Conservation (phyloP, 1,140 invertebrate genomes). For the Drosophila nigrodunni region DNA sequence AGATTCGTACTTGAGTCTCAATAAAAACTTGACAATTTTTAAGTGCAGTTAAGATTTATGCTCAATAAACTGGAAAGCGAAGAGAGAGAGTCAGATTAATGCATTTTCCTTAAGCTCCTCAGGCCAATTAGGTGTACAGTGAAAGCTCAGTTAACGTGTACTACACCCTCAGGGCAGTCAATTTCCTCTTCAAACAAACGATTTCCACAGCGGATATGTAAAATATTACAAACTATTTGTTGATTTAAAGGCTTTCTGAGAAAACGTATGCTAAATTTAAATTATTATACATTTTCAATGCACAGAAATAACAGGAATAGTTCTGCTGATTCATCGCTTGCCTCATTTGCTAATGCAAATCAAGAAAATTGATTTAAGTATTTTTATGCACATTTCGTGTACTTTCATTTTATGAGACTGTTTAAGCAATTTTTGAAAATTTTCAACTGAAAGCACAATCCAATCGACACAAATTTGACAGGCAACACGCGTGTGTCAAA, state of each 20-base stretch:
- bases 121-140: background rate
- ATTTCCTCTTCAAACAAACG: background rate
- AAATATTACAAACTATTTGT: background rate
- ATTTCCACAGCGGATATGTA: background rate
- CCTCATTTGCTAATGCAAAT: no score
- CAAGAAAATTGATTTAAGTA: no score
- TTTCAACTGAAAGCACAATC: slow-evolving; percentile 14
- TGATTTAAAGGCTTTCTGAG: background rate
- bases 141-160: background rate
- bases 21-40: background rate
- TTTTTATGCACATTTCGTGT: background rate
- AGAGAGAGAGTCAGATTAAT: background rate
- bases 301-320: background rate
- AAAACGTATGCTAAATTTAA: background rate
- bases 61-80: background rate
- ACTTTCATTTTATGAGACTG: background rate
- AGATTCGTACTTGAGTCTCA: background rate
- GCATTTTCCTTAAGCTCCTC: background rate
- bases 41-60: background rate
- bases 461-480: slow-evolving; percentile 25
- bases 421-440: slow-evolving; percentile 1
- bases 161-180: background rate
- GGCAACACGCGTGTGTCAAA: slow-evolving; percentile 52
- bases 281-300: background rate
- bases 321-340: background rate